phyloP scores from a whole-genome alignment of 2,888 invertebrate species.

The Macrosiphum euphorbiae region DNA sequence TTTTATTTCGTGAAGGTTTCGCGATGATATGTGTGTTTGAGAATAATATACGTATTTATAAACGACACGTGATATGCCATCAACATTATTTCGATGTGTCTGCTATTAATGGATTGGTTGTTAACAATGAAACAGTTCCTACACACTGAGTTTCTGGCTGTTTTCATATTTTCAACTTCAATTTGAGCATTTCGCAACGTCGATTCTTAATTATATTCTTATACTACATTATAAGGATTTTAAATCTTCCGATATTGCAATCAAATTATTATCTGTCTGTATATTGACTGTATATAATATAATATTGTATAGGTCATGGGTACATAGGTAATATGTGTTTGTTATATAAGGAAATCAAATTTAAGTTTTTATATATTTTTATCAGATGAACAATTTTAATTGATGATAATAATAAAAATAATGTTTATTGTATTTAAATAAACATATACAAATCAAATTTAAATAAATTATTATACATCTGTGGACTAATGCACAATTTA shows the following conservation, averaged over 20 bases:
- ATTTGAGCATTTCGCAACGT: not conserved
- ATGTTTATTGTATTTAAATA: no score
- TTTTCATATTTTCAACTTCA: not conserved
- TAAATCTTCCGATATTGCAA: not conserved
- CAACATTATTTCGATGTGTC: not conserved
- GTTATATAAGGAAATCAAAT: no score
- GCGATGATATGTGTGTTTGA: slow-evolving; percentile 27
- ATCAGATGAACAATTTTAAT: no score
- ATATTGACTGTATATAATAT: not conserved
- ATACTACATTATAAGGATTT: not conserved
- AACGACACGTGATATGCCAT: slow-evolving; percentile 14
- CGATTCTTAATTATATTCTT: not conserved
- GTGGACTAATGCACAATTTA: not conserved
- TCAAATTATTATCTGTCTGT: not conserved
- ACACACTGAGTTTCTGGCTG: not conserved
- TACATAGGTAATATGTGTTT: not conserved
- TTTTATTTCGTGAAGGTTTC: slow-evolving; percentile 33
- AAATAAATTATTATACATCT: not conserved
- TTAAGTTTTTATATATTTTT: no score
- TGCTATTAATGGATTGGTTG: not conserved
- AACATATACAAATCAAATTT: no score
- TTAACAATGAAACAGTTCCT: not conserved
- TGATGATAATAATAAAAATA: no score
- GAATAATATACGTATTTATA: not conserved
- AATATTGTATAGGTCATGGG: not conserved